Base-by-base conservation (phyloP, 2,113 vertebrate genomes). In the Macrotus californicus region DNA sequence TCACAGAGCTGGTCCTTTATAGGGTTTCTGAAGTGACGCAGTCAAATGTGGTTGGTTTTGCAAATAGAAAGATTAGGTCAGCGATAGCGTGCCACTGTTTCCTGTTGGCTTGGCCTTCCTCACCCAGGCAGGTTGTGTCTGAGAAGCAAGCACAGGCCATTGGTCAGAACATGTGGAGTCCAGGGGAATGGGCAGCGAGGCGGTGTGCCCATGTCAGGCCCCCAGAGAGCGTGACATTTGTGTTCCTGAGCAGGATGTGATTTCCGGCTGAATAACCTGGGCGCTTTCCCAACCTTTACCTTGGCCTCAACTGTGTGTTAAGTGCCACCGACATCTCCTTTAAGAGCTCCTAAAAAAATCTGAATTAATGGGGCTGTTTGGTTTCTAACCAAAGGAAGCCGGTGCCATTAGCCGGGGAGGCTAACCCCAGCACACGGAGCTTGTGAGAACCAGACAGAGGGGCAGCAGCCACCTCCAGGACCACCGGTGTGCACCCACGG, bases 161-260 rank as follows among this genome's bases (percentile, higher is more conserved):
- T 95, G 96, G 96, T 77, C 95, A 80, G 93, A 95, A 96, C 96
- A 64, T 13, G 50, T 89, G 95, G 91, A 95, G 96, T 66, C 95
- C 93, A 50, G 93, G 93, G 95, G 52, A 95, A 94, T 73, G 46
- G 59, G 82, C 56, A 52, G 87, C 59, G 56, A 72, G 59, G 43
- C 34, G 24, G 89, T 92, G 93, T 89, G 95, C 97, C 96, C 96
- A 88, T 73, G 94, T 76, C 70, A 87, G 92, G 92, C 89, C 92
- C 24, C 94, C 34, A 94, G 72, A 81, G 90, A 97, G 91, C n/a
- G 76, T 97, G 97, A 97, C 98, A 98, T 98, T 98, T 98, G 91
- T 96, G 94, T 59, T 96, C 96, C 96, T 94, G 64, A 96, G 96
- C 89, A 97, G 97, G 96, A 97, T 97, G 87, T 95, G 95, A 97